Evolutionary conservation across 2,797 vertebrate species (phyloP).

Genomic region (Tragopan temminckii): DNA sequence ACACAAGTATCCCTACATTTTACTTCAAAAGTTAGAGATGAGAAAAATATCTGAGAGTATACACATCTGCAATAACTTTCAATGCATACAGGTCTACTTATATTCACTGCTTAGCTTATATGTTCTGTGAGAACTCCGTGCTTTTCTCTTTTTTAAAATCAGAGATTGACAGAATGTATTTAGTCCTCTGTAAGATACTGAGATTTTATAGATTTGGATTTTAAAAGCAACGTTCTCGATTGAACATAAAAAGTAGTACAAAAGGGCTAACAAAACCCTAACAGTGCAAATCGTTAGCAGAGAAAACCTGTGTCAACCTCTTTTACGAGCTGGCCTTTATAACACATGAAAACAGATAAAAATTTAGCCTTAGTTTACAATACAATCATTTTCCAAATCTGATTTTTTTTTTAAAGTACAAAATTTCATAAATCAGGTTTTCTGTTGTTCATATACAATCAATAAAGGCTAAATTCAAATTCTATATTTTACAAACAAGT

Average conservation of each 20-base stretch:
- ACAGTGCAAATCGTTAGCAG: slow-evolving; percentile 93
- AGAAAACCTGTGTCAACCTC: slow-evolving; percentile 93
- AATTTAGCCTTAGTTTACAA: slow-evolving; percentile 97
- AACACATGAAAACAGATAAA: slow-evolving; percentile 91
- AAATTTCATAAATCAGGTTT: slow-evolving; percentile 96
- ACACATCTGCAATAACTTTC: slow-evolving; percentile 63
- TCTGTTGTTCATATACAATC: slow-evolving; percentile 98
- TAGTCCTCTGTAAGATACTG: slow-evolving; percentile 64
- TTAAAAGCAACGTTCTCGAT: slow-evolving; percentile 82
- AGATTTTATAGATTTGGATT: slow-evolving; percentile 74
- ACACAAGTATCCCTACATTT: slow-evolving; percentile 74
- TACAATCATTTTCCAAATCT: slow-evolving; percentile 97
- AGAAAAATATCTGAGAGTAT: slow-evolving; percentile 75
- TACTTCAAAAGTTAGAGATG: slow-evolving; percentile 75
- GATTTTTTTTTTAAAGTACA: slow-evolving; percentile 89
- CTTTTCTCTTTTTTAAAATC: slow-evolving; percentile 56
- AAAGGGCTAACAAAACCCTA: slow-evolving; percentile 84
- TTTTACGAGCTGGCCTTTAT: slow-evolving; percentile 95
- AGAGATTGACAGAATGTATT: slow-evolving; percentile 65
- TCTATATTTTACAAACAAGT: slow-evolving; percentile 94
- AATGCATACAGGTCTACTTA: slow-evolving; percentile 76
- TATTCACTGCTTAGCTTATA: slow-evolving; percentile 80
- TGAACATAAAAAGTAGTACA: slow-evolving; percentile 85
- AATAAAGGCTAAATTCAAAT: slow-evolving; percentile 96
- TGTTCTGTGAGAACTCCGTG: slow-evolving; percentile 70